Evolutionary conservation across 2,888 invertebrate species (phyloP).

Genomic region (Caenorhabditis japonica): DNA sequence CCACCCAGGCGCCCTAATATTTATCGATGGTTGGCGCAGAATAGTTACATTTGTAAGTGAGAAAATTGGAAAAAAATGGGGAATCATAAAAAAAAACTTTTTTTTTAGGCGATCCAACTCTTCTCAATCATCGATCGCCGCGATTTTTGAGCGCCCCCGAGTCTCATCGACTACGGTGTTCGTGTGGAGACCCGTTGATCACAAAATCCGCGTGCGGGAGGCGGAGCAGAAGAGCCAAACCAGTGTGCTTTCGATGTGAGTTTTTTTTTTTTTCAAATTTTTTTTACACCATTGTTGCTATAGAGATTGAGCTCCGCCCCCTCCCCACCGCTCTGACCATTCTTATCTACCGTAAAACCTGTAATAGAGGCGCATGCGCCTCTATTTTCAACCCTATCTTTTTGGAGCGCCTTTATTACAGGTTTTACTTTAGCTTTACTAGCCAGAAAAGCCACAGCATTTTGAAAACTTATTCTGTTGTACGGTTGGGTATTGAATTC

Average conservation of each 20-base stretch:
- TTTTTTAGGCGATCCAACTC: conserved; percentile 34
- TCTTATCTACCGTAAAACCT: too few species aligned
- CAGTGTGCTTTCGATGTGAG: conserved; percentile 31
- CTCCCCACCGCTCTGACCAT: too few species aligned
- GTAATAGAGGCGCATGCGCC: too few species aligned
- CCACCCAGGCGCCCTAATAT: conserved; percentile 25
- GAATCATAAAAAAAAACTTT: background rate
- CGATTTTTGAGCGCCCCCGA: conserved; percentile 19
- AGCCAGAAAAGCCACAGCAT: too few species aligned
- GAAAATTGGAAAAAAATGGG: background rate
- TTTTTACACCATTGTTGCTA: too few species aligned
- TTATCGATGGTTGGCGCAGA: conserved; percentile 43
- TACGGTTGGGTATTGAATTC: too few species aligned
- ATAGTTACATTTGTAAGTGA: conserved; percentile 49
- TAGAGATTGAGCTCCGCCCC: too few species aligned
- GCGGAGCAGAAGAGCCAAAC: conserved; percentile 1
- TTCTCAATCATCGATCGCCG: conserved; percentile 21
- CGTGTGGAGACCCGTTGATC: conserved; percentile 36
- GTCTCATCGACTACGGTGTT: conserved; percentile 16
- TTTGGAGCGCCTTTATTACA: too few species aligned
- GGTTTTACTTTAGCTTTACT: too few species aligned
- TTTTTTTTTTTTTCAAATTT: too few species aligned
- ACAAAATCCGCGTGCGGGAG: conserved; percentile 24
- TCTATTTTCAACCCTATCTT: too few species aligned
- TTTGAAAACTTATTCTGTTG: too few species aligned